phyloP scores from a whole-genome alignment of 2,888 invertebrate genomes.

The Lutraria lutraria region DNA sequence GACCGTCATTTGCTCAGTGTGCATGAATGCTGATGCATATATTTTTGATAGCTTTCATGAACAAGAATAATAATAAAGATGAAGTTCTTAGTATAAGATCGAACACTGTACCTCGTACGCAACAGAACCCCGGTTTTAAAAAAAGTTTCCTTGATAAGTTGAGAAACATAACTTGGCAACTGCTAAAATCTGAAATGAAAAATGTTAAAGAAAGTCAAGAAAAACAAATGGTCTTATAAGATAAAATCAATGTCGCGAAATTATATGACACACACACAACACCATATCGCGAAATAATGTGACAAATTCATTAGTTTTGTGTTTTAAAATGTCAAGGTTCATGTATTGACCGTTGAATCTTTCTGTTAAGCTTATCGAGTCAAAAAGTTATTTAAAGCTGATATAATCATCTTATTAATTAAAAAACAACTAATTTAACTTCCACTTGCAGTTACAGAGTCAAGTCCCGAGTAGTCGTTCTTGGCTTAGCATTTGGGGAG shows the following conservation, averaged over 20 bases:
- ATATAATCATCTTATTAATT: no score
- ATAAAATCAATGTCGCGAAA: background rate
- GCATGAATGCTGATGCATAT: no score
- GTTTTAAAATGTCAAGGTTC: background rate
- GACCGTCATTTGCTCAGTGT: no score
- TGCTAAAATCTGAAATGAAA: background rate
- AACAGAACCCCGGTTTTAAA: background rate
- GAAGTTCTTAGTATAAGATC: no score
- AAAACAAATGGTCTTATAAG: background rate
- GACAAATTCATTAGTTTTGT: background rate
- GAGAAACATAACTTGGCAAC: background rate
- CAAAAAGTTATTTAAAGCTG: no score
- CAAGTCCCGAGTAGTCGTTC: no score
- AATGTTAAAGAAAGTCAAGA: background rate
- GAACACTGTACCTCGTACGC: background rate
- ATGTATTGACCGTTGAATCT: background rate
- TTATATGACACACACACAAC: background rate
- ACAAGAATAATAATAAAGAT: no score
- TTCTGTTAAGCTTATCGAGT: no score
- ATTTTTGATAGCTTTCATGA: no score
- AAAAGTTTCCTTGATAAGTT: background rate
- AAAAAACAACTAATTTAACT: no score
- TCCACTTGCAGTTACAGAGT: no score
- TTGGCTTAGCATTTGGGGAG: no score
- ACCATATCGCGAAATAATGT: background rate